Evolutionary conservation across 2,113 vertebrate genomes (phyloP).

Genomic region (Spizaetus ornatus): DNA sequence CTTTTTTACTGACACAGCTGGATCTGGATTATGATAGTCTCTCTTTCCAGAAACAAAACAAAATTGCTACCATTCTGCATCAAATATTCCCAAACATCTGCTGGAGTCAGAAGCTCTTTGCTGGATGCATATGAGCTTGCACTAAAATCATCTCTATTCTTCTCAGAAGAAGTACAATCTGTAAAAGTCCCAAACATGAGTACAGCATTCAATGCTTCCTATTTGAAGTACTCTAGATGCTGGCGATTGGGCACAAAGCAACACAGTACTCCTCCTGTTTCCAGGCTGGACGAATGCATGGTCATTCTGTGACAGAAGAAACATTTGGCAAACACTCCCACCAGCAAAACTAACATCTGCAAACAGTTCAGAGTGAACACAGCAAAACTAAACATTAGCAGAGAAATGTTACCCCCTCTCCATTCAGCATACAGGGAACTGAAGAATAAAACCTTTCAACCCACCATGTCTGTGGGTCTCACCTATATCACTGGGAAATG

Average conservation of each 20-base stretch:
- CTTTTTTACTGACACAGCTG: constrained; percentile 23
- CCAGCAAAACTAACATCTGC: constrained; percentile 36
- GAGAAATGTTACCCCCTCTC: background rate
- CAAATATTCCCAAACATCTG: constrained; percentile 46
- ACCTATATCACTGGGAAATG: background rate
- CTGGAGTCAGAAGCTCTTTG: constrained; percentile 9
- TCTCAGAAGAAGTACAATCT: constrained; percentile 12
- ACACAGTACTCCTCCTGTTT: constrained; percentile 4
- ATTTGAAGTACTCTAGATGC: background rate
- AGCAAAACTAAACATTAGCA: constrained; percentile 22
- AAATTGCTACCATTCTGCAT: constrained; percentile 45
- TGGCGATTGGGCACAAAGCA: background rate
- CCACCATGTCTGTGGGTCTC: background rate
- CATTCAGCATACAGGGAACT: background rate
- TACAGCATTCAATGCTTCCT: background rate
- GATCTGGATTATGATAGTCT: constrained; percentile 12
- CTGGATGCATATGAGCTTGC: constrained; percentile 13
- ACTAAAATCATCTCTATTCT: constrained; percentile 52
- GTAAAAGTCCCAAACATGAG: background rate
- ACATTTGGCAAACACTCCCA: constrained; percentile 36
- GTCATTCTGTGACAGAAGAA: constrained; percentile 21
- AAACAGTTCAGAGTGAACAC: background rate
- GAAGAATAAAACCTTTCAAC: background rate
- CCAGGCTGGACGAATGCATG: constrained; percentile 29
- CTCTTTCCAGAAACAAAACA: constrained; percentile 52